Evolutionary conservation across 37 sponge, comb jelly and placozoan genomes (phyloP).

Genomic region (Ephydatia muelleri): DNA sequence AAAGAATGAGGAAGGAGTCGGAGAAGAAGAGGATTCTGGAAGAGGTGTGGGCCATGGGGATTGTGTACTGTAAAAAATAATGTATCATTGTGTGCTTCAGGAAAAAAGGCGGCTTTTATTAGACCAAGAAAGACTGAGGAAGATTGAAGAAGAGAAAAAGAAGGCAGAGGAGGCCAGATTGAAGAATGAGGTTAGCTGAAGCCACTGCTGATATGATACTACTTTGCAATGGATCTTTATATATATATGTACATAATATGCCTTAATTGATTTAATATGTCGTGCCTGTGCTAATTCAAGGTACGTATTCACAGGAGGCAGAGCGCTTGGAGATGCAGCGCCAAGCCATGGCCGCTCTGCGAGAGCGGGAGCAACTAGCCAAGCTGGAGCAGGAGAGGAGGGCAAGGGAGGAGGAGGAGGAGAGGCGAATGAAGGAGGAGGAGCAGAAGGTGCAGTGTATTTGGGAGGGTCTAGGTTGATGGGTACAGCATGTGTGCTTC

Average conservation of each 20-base stretch:
- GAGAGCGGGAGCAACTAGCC: not conserved
- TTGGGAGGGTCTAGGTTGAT: too few species aligned
- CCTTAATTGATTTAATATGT: too few species aligned
- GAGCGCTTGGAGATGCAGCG: not conserved
- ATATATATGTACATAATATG: too few species aligned
- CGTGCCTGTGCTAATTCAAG: too few species aligned
- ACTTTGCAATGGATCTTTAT: not conserved
- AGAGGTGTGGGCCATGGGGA: not conserved
- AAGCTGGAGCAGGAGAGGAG: not conserved
- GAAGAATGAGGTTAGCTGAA: not conserved
- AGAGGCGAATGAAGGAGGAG: not conserved
- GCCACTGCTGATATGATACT: not conserved
- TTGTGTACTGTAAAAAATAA: too few species aligned
- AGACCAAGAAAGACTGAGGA: conserved; percentile 35
- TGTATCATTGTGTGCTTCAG: conserved; percentile 3
- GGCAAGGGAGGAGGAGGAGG: not conserved
- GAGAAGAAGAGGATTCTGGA: conserved; percentile 44
- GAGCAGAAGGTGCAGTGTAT: not conserved
- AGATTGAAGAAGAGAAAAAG: conserved; percentile 45
- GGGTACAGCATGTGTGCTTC: not conserved
- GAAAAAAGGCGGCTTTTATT: conserved; percentile 27
- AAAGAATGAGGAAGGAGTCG: conserved; percentile 27
- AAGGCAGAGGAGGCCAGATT: not conserved
- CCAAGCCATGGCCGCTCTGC: not conserved
- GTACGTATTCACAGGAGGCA: not conserved